These are phyloP conservation scores for Myiothlypis coronata DNA, from an alignment of 2,797 vertebrate species.

Conservation along the genomic window DNA sequence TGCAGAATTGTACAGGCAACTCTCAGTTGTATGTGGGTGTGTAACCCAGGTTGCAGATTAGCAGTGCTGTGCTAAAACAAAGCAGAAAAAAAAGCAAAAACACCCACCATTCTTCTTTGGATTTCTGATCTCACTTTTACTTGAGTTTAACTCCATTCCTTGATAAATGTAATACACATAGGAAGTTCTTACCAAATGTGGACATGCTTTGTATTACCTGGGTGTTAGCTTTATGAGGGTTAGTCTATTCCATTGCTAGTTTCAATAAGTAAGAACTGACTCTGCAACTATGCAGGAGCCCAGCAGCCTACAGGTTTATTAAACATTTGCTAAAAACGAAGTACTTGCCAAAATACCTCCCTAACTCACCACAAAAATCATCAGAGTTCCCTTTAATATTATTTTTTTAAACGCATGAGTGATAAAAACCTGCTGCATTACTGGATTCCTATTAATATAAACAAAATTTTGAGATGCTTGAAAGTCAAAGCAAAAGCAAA, in stretches of 20 bases:
- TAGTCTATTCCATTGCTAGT: neutral
- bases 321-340: neutral
- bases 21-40: conserved; percentile 44
- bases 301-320: neutral
- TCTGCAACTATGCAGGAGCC: neutral
- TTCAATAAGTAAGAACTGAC: neutral
- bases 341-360: neutral
- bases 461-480: neutral
- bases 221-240: neutral
- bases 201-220: neutral
- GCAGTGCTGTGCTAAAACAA: conserved; percentile 54
- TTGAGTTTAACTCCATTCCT: conserved; percentile 6
- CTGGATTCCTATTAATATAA: conserved; percentile 25
- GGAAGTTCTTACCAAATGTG: neutral
- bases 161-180: neutral
- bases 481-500: conserved; percentile 41
- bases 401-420: neutral
- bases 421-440: neutral
- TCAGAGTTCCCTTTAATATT: neutral
- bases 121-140: conserved; percentile 37
- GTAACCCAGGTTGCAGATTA: conserved; percentile 63
- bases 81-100: conserved; percentile 37
- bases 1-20: conserved; percentile 34
- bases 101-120: conserved; percentile 50
- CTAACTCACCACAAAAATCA: conserved; percentile 26